A percentile compares a stretch with the other conserved stretches of the same genome.
phyloP scores from a whole-genome alignment of 1,140 invertebrate genomes.

The Drosophila chauvacae region DNA sequence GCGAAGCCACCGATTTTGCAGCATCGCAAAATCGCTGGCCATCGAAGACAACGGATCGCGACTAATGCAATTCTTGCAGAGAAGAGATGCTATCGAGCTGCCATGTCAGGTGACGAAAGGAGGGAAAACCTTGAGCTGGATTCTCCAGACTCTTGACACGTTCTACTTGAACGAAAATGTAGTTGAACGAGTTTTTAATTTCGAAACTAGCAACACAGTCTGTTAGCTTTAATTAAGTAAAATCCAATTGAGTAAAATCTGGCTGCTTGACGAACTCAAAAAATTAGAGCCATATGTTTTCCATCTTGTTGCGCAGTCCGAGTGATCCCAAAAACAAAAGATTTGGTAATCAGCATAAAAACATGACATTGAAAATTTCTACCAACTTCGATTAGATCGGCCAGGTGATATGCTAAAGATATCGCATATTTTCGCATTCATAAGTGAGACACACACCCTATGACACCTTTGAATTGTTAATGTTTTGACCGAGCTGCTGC shows the following conservation, averaged over 20 bases:
- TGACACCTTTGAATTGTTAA: conserved; percentile 60
- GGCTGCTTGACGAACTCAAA: conserved; percentile 4
- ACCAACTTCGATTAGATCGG: conserved; percentile 31
- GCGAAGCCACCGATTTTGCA: conserved; percentile 9
- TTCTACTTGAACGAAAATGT: conserved; percentile 62
- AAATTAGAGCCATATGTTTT: conserved; percentile 30
- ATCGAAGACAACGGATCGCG: conserved; percentile 5
- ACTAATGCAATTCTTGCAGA: conserved; percentile 37
- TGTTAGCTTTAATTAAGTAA: neutral
- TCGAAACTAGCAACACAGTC: conserved; percentile 1
- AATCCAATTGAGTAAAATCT: conserved; percentile 7
- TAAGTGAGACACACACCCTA: conserved; percentile 25
- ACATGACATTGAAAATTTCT: conserved; percentile 37
- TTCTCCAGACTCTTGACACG: conserved; percentile 54
- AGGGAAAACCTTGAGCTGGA: conserved; percentile 55
- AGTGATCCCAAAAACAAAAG: conserved; percentile 32
- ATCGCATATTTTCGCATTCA: conserved; percentile 37
- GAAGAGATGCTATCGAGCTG: conserved; percentile 8
- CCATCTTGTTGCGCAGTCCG: conserved; percentile 25
- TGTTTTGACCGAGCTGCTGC: conserved; percentile 24
- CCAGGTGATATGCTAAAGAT: conserved; percentile 41
- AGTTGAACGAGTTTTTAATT: conserved; percentile 54
- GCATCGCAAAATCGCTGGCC: conserved; percentile 23
- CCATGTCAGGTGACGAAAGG: conserved; percentile 17
- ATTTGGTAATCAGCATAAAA: conserved; percentile 33